A percentile compares a stretch with the other conserved stretches of the same genome.
Conservation (phyloP, 2,888 invertebrate genomes). For the Carpatolechia fugitivella region DNA sequence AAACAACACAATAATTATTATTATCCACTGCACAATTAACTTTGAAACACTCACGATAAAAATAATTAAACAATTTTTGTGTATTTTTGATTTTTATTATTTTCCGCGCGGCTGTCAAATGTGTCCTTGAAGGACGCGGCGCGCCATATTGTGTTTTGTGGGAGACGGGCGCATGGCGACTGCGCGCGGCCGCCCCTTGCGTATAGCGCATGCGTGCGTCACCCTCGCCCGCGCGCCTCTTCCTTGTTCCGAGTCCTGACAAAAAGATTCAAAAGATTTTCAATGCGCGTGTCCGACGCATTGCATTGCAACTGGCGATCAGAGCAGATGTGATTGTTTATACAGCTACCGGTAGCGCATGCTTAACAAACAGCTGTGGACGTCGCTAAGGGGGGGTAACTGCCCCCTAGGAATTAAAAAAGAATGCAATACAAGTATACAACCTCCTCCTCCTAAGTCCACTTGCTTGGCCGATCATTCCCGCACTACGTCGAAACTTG, state of each 20-base stretch:
- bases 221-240: conserved; percentile 32
- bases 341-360: background rate
- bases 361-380: background rate
- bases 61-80: conserved; percentile 26
- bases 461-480: no score
- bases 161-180: conserved; percentile 73
- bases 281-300: conserved; percentile 4
- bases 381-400: no score
- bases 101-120: conserved; percentile 59
- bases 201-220: conserved; percentile 68
- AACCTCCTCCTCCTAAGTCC: no score
- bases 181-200: conserved; percentile 64
- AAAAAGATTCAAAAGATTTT: conserved; percentile 8
- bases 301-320: background rate
- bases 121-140: conserved; percentile 65
- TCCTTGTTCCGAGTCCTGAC: conserved; percentile 13
- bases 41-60: conserved; percentile 9
- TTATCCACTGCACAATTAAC: conserved; percentile 32
- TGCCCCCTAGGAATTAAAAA: no score
- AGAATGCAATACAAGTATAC: no score
- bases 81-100: conserved; percentile 38
- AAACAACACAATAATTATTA: no score
- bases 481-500: no score
- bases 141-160: conserved; percentile 70
- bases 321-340: background rate